Evolutionary conservation across 2,113 vertebrate genomes (phyloP).

Genomic region (Lontra canadensis): DNA sequence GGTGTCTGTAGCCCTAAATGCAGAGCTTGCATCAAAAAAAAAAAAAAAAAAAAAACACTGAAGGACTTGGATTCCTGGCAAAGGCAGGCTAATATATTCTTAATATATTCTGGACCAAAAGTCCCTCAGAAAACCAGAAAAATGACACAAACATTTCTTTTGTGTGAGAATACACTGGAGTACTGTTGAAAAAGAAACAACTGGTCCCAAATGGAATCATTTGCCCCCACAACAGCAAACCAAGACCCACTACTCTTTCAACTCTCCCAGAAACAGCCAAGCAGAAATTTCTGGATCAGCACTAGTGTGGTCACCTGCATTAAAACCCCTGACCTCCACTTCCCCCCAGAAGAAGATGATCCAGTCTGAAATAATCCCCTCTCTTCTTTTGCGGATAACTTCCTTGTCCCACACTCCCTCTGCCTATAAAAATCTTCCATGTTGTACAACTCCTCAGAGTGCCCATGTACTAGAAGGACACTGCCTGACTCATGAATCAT

Average conservation of each 20-base stretch:
- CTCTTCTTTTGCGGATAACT: background rate
- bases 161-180: background rate
- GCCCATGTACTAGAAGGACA: background rate
- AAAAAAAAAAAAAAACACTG: background rate
- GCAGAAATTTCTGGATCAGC: background rate
- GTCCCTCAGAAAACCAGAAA: background rate
- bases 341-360: background rate
- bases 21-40: background rate
- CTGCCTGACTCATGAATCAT: background rate
- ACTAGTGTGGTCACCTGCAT: background rate
- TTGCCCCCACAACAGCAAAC: background rate
- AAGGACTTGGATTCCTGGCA: background rate
- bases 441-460: background rate
- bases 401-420: background rate
- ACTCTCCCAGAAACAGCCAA: background rate
- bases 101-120: background rate
- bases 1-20: background rate
- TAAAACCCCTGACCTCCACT: background rate
- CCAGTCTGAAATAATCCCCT: background rate
- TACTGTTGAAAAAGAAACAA: background rate
- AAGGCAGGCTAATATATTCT: conserved; percentile 20
- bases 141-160: background rate
- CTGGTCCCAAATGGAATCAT: background rate
- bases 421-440: background rate
- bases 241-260: background rate